A percentile compares a stretch with the other conserved stretches of the same genome.
Evolutionary conservation across 1,140 invertebrate species (phyloP).

Genomic region (Saccostrea echinata): DNA sequence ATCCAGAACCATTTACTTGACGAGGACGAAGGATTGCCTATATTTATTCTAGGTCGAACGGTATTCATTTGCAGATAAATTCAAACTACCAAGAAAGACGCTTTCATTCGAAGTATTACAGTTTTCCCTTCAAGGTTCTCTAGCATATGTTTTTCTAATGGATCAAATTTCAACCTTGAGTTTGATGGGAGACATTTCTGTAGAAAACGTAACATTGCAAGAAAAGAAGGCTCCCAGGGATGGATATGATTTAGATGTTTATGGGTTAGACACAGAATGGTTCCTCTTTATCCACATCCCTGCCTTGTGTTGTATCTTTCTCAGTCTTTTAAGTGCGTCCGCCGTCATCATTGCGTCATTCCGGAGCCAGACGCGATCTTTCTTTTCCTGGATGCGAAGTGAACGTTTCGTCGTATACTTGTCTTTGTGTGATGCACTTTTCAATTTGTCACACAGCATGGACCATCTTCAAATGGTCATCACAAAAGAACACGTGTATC

Average conservation of each 20-base stretch:
- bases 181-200: no score
- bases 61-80: no score
- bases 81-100: no score
- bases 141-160: no score
- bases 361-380: constrained; percentile 45
- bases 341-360: constrained; percentile 55
- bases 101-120: no score
- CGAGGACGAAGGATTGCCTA: no score
- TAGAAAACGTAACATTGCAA: no score
- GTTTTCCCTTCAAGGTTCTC: no score
- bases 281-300: constrained; percentile 60
- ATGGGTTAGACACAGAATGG: constrained; percentile 55
- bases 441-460: constrained; percentile 57
- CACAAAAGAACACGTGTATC: constrained; percentile 56
- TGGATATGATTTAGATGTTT: constrained; percentile 49
- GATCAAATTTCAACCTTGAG: no score
- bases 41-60: no score
- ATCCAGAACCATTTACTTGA: no score
- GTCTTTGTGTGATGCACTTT: constrained; percentile 59
- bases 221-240: no score
- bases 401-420: constrained; percentile 62
- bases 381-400: constrained; percentile 59
- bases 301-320: constrained; percentile 55
- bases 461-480: constrained; percentile 61
- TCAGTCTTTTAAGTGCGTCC: constrained; percentile 54